These are phyloP conservation scores for Hydra vulgaris DNA, from an alignment of 30 jellyfish, hydroid and myxozoan species.

Conservation along the genomic window DNA sequence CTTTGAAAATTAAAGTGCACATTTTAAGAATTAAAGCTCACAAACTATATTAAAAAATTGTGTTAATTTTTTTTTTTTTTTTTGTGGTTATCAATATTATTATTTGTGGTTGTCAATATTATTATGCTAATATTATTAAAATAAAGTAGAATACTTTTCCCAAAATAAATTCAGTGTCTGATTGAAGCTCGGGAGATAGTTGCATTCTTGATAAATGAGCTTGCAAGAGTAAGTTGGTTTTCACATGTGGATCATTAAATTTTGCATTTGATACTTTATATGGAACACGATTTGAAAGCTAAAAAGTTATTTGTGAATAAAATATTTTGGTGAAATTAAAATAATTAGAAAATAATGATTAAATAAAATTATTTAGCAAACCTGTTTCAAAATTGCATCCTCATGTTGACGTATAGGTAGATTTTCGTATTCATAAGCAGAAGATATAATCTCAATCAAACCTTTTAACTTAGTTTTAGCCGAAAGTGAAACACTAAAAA, in stretches of 20 bases:
- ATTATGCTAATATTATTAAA: too few relatives aligned
- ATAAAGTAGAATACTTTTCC: too few relatives aligned
- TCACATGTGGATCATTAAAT: constrained; percentile 96
- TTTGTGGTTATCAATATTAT: too few relatives aligned
- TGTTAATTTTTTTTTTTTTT: too few relatives aligned
- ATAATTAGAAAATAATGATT: not conserved
- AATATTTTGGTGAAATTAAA: not conserved
- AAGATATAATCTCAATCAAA: constrained; percentile 86
- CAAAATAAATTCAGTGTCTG: constrained; percentile 87
- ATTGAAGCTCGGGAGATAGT: constrained; percentile 85
- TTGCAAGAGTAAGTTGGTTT: constrained; percentile 85
- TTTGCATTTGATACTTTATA: constrained; percentile 81
- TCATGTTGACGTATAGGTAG: constrained; percentile 94
- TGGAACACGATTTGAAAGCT: constrained; percentile 95
- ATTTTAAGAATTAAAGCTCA: too few relatives aligned
- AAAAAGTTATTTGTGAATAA: not conserved
- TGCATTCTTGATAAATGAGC: constrained; percentile 97
- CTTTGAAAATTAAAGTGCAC: too few relatives aligned
- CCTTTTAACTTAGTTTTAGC: constrained; percentile 97
- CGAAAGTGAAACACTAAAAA: constrained; percentile 91
- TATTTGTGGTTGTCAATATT: too few relatives aligned
- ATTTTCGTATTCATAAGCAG: constrained; percentile 89
- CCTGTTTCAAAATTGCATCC: constrained; percentile 83
- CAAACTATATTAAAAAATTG: too few relatives aligned
- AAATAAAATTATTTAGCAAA: not conserved